Base-by-base conservation (phyloP, 2,888 invertebrate species). In the Cephus pulcher region DNA sequence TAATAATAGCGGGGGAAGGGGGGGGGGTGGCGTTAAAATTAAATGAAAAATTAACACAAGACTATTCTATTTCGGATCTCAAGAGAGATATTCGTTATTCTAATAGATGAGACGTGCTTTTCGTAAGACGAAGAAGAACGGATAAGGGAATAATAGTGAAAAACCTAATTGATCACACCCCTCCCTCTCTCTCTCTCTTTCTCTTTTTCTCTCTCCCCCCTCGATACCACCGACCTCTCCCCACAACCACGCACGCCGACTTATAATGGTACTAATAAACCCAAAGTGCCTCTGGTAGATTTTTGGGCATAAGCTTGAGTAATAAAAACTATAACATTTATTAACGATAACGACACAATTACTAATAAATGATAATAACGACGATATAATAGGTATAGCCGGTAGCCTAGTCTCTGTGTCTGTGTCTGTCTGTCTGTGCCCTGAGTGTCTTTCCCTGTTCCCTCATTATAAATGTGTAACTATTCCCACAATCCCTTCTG, bases 201-300 rank as follows among this genome's bases (percentile, higher is more conserved):
- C 56, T 56, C 23, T 56, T 4, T 40, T 4, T 40, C 15, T 56
- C 9, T 56, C 56, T 56, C 6, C 23, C 56, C 56, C 56, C 23
- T 23, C 56, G 56, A 56, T 56, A 56, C 56, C 56, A 56, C 56
- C 23, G 56, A 56, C 56, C 56, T 56, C 56, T 56, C 56, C 56
- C 56, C 23, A 32, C 71, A 34, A 34, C 88, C 88, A 87, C 87
- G 88, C 89, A 88, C 89, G 88, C 88, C 89, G 86, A 89, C 88
- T 90, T 90, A 87, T 87, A 79, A 91, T 91, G 91, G 91, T 91
- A 91, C 91, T 91, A 91, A 90, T 90, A 90, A 90, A 90, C 89
- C 90, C 91, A 90, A 91, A 91, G 91, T 91, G 91, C 91, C 91
- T 91, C 90, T 90, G 90, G 90, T 91, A 91, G 91, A 91, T 91